Evolutionary conservation across 2,888 invertebrate species (phyloP).

Genomic region (Mesorhabditis belari): DNA sequence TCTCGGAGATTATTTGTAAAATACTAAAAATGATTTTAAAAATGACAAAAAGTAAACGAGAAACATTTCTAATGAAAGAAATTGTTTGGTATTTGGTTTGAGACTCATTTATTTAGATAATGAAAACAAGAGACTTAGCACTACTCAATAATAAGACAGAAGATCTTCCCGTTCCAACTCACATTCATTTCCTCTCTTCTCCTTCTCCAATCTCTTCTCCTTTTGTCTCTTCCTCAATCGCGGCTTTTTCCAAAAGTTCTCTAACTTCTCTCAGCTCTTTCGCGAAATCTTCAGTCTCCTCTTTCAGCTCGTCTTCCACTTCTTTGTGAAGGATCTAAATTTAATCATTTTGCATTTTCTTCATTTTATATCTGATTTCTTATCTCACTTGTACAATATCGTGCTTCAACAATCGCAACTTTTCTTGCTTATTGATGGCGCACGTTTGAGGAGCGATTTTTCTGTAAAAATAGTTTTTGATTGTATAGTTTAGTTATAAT

Average conservation of each 20-base stretch:
- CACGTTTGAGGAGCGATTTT: constrained; percentile 35
- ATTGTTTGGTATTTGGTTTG: too few relatives aligned
- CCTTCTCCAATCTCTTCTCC: too few relatives aligned
- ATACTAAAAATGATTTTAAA: too few relatives aligned
- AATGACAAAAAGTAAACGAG: too few relatives aligned
- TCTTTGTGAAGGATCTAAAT: background rate
- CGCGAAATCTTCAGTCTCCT: background rate
- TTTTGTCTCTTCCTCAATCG: background rate
- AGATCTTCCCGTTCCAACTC: too few relatives aligned
- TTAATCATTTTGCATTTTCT: background rate
- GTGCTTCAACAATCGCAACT: constrained; percentile 23
- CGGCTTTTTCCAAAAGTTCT: too few relatives aligned
- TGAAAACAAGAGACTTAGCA: too few relatives aligned
- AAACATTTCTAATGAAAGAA: too few relatives aligned
- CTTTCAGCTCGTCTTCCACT: background rate
- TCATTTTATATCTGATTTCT: too few relatives aligned
- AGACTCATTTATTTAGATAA: too few relatives aligned
- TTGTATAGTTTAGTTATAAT: background rate
- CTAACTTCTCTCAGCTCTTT: background rate
- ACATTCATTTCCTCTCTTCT: background rate
- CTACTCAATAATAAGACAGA: too few relatives aligned
- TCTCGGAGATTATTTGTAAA: too few relatives aligned
- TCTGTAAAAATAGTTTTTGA: background rate
- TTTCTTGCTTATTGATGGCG: constrained; percentile 28
- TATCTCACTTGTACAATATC: constrained; percentile 17